Evolutionary conservation across 2,888 invertebrate genomes (phyloP).

Genomic region (Operophtera brumata): DNA sequence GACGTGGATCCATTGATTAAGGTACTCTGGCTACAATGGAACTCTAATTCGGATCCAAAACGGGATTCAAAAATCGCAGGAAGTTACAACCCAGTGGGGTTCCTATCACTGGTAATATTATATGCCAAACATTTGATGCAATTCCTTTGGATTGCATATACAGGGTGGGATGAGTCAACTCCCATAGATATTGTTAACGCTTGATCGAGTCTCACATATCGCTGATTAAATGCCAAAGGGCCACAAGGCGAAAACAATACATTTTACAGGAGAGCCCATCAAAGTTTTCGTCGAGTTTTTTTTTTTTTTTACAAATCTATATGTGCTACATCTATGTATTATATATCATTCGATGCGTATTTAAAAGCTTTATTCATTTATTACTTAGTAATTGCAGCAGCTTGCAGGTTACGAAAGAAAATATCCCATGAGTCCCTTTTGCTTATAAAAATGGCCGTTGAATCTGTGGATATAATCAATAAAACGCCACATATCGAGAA

Average conservation of each 20-base stretch:
- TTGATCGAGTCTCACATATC: too few relatives aligned
- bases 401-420: not conserved
- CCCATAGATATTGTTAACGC: too few relatives aligned
- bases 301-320: not conserved
- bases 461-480: not conserved
- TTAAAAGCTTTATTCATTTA: slow-evolving; percentile 4
- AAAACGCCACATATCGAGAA: not conserved
- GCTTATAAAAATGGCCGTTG: not conserved
- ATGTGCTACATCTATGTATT: not conserved
- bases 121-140: too few relatives aligned
- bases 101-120: too few relatives aligned
- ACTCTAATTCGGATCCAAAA: too few relatives aligned
- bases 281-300: not conserved
- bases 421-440: not conserved
- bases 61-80: too few relatives aligned
- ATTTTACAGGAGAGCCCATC: slow-evolving; percentile 2
- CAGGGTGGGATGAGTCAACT: too few relatives aligned
- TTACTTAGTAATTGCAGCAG: not conserved
- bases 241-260: slow-evolving; percentile 14
- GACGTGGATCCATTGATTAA: too few relatives aligned
- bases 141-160: too few relatives aligned
- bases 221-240: not conserved
- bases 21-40: too few relatives aligned
- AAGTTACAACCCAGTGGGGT: too few relatives aligned
- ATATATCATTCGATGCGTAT: slow-evolving; percentile 8